Evolutionary conservation across 1,140 invertebrate genomes (phyloP).

Genomic region (Diorhabda elongata): DNA sequence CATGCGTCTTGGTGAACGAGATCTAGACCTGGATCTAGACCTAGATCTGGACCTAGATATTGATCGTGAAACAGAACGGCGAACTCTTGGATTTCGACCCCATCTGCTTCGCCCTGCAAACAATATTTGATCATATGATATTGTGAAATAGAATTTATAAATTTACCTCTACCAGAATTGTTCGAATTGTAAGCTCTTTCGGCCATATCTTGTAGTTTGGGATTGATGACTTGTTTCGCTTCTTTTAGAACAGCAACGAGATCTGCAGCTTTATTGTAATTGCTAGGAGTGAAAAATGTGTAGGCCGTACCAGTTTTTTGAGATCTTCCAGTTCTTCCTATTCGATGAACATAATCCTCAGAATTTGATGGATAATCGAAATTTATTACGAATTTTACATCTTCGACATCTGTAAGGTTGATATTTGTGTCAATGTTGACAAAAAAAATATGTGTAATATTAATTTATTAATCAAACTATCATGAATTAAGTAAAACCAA

Average conservation of each 20-base stretch:
- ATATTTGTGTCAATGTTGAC: not conserved
- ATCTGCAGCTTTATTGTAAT: slow-evolving; percentile 89
- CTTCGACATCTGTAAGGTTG: slow-evolving; percentile 87
- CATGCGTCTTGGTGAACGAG: slow-evolving; percentile 30
- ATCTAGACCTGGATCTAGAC: slow-evolving; percentile 34
- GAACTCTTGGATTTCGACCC: slow-evolving; percentile 32
- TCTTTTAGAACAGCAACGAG: slow-evolving; percentile 88
- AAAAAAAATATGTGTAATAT: too few relatives aligned
- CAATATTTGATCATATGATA: not conserved
- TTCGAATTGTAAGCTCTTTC: slow-evolving; percentile 43
- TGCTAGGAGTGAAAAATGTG: slow-evolving; percentile 94
- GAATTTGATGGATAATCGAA: slow-evolving; percentile 99
- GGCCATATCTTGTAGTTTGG: slow-evolving; percentile 64
- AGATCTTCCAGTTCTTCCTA: slow-evolving; percentile 93
- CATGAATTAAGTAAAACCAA: too few relatives aligned
- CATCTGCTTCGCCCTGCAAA: slow-evolving; percentile 37
- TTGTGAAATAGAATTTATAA: not conserved
- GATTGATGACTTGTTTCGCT: slow-evolving; percentile 89
- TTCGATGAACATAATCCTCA: slow-evolving; percentile 99
- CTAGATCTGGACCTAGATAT: slow-evolving; percentile 35
- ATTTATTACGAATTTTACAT: slow-evolving; percentile 99
- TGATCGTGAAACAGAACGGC: slow-evolving; percentile 32
- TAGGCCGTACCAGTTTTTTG: slow-evolving; percentile 96
- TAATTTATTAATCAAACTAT: too few relatives aligned
- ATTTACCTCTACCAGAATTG: slow-evolving; percentile 32